Evolutionary conservation across 2,888 invertebrate species (phyloP), one percentile per base, ranked within the genome.

Genomic region (Melanostoma mellinum): DNA sequence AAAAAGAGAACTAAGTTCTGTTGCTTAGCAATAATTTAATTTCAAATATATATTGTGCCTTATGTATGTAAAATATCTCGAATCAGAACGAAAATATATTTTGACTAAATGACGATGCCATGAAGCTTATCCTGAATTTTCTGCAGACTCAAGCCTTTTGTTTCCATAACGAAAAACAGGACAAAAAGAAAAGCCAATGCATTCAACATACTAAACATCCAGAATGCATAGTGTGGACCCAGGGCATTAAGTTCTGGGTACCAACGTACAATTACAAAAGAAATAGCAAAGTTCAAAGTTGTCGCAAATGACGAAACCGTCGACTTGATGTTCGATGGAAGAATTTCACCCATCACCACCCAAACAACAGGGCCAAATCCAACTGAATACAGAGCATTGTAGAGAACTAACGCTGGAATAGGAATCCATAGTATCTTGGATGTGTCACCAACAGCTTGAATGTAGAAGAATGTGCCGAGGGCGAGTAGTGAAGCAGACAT

Each of bases 141-240:
- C 88, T 95, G 94, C 87, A 97, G 93, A 87, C 95, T 95, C 91
- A 96, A 95, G 50, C 97, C 97, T 91, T 96, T 97, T 0, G 98
- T 98, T 92, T 98, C 98, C 2, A 97, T 97, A 10, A 98, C 93
- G 67, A 94, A 89, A 86, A 95, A 93, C 65, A 94, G 90, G 0
- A 95, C 94, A 91, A 97, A 97, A 88, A 95, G 92, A 88, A 95
- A 94, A 0, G 94, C 92, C 0, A 90, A 89, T 0, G 93, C 87
- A 86, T 94, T 94, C 87, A 93, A 94, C 0, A 89, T 90, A 2
- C 94, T 94, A 89, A 96, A 97, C 52, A 95, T 91, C 93, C 95
- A 95, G 91, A 96, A 97, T 0, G 94, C 94, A 0, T 92, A 92
- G 86, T 94, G 93, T 86, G 93, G 92, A 4, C 96, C 96, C 10